Evolutionary conservation across 2,797 vertebrate species (phyloP).

Genomic region (Acanthurus leucopareius): DNA sequence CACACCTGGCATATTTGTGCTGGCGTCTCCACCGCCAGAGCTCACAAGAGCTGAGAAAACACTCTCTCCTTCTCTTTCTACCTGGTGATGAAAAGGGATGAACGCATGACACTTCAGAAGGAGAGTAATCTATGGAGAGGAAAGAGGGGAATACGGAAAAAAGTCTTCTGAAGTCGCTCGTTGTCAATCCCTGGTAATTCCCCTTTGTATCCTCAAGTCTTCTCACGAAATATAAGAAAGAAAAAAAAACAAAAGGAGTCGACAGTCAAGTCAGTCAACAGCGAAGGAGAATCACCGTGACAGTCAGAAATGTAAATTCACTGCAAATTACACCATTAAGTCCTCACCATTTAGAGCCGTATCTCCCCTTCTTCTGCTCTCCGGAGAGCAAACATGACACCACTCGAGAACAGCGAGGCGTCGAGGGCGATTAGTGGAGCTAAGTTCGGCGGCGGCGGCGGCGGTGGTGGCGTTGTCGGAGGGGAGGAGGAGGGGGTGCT

Average conservation of each 20-base stretch:
- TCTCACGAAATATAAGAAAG: conserved; percentile 16
- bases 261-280: conserved; percentile 56
- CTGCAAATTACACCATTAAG: conserved; percentile 75
- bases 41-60: conserved; percentile 14
- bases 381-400: conserved; percentile 64
- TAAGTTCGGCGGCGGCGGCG: conserved; percentile 49
- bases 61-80: conserved; percentile 3
- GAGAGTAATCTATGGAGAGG: conserved; percentile 44
- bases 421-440: conserved; percentile 67
- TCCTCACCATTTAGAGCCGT: conserved; percentile 52
- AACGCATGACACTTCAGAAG: conserved; percentile 60
- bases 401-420: conserved; percentile 54
- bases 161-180: conserved; percentile 44
- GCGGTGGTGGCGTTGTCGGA: not conserved
- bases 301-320: conserved; percentile 69
- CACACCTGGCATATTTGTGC: conserved; percentile 30
- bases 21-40: not conserved
- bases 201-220: conserved; percentile 47
- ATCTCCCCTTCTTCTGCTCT: conserved; percentile 37
- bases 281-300: conserved; percentile 68
- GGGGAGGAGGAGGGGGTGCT: conserved; percentile 1
- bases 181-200: conserved; percentile 65
- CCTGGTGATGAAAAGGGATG: conserved; percentile 39
- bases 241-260: conserved; percentile 55
- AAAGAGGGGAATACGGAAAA: conserved; percentile 9